Percentiles rank a stretch among this genome's conserved stretches.
Conservation (phyloP, 1,140 invertebrate genomes). For the Stenopsyche tienmushanensis region DNA sequence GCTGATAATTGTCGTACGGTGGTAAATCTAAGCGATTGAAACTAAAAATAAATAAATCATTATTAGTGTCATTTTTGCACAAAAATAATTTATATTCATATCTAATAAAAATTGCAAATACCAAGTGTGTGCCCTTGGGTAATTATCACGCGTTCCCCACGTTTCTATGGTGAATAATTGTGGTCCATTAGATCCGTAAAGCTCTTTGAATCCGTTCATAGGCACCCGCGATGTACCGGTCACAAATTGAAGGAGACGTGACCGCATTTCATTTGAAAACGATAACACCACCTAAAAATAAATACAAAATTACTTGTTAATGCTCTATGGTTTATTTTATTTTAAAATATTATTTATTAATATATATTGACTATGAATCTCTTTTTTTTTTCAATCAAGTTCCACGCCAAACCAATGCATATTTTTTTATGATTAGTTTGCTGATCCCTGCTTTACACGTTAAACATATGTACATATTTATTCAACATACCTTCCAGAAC, state of each 20-base stretch:
- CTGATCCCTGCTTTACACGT: too few relatives aligned
- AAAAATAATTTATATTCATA: too few relatives aligned
- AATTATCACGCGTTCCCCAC: slow-evolving; percentile 92
- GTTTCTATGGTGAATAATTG: slow-evolving; percentile 98
- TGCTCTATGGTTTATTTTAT: too few relatives aligned
- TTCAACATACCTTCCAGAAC: slow-evolving; percentile 96
- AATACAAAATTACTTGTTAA: too few relatives aligned
- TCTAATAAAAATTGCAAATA: slow-evolving; percentile 52
- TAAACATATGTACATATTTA: too few relatives aligned
- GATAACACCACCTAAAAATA: slow-evolving; percentile 80
- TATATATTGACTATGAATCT: too few relatives aligned
- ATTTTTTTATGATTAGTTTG: too few relatives aligned
- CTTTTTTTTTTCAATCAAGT: too few relatives aligned
- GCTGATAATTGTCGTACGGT: slow-evolving; percentile 93
- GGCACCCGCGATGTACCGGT: slow-evolving; percentile 97
- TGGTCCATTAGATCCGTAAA: slow-evolving; percentile 97
- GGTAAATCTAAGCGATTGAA: slow-evolving; percentile 98
- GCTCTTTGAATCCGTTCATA: slow-evolving; percentile 98
- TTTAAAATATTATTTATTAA: too few relatives aligned
- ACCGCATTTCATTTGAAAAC: slow-evolving; percentile 96
- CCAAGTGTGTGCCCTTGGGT: slow-evolving; percentile 97
- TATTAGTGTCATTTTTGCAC: too few relatives aligned
- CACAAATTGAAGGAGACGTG: slow-evolving; percentile 94
- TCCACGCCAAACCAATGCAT: too few relatives aligned
- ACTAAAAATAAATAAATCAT: slow-evolving; percentile 58